Base-by-base conservation (phyloP, 2,888 invertebrate genomes). In the Ophion costatus region DNA sequence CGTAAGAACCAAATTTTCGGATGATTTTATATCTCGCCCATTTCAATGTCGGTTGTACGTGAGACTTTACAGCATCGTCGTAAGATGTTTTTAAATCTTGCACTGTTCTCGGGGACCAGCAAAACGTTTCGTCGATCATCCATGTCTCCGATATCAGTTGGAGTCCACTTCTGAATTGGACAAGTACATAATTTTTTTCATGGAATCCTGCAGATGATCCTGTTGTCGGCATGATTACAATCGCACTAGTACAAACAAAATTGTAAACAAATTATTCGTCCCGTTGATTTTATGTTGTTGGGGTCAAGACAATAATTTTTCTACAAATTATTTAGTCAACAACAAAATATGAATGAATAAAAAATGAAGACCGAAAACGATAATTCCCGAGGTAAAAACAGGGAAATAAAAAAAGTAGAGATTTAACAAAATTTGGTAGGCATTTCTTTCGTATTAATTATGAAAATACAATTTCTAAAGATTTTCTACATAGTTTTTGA, bases 1-100 rank as follows among this genome's bases (percentile, higher is more conserved):
- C 75, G 20, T 56, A 76, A 20, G 64, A 42, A n/a, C 56, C 75
- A n/a, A 76, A 76, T 9, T 38, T 7, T 29, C 63, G 63, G 24
- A 45, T 10, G 17, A 76, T 66, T 76, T 76, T 76, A 33, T 76
- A 76, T 66, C 24, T 76, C 7, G 75, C 24, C 75, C 75, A 76
- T 76, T 64, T 76, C 20, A 45, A 45, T 33, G 33, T 56, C 42
- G 75, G 66, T 33, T 56, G 64, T 9, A 51, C 4, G 33, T 76
- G 66, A 29, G 1, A 29, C 14, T 24, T 11, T 3, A 66, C 75
- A 1, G 75, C n/a, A 17, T 66, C 75, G 56, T 76, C 75, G 56
- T 76, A 76, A 14, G 75, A 56, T 11, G 22, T 24, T 17, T 24
- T 7, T 14, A 57, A 20, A 14, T 71, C 33, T 4, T 22, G 29